Conservation (phyloP, 2,888 invertebrate species). For the Leucania comma region DNA sequence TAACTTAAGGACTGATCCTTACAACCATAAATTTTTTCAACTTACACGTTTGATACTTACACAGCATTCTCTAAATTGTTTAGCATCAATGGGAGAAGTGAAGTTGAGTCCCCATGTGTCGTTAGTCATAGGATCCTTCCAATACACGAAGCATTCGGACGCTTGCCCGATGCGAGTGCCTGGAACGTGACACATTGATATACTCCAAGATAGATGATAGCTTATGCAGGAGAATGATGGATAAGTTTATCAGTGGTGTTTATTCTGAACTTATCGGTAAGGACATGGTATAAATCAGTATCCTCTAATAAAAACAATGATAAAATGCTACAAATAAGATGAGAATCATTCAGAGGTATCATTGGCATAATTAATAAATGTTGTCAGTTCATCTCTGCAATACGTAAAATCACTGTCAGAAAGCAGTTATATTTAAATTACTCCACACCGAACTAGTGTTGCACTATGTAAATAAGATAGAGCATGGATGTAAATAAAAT, state of each 20-base stretch:
- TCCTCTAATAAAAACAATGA: not conserved
- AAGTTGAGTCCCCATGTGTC: conserved; percentile 99
- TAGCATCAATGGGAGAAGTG: conserved; percentile 99
- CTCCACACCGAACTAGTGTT: conserved; percentile 12
- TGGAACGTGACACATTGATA: conserved; percentile 81
- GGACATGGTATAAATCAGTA: not conserved
- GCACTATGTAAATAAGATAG: conserved; percentile 26
- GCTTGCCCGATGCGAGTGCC: conserved; percentile 99
- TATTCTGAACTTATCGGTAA: not conserved
- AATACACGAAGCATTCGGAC: conserved; percentile 99
- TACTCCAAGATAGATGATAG: not conserved
- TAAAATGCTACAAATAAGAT: not conserved
- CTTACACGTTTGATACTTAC: conserved; percentile 92
- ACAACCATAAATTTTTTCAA: conserved; percentile 20
- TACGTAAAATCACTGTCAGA: not conserved
- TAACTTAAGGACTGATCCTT: not conserved
- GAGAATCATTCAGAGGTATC: not conserved
- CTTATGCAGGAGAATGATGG: not conserved
- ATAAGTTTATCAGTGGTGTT: not conserved
- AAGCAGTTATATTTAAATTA: conserved; percentile 13
- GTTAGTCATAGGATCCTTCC: conserved; percentile 99
- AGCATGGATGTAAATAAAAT: conserved; percentile 26
- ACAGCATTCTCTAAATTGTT: conserved; percentile 98
- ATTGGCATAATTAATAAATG: not conserved
- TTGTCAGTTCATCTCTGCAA: not conserved